Conservation (phyloP, 1,140 invertebrate species). For the Andrena cerasifolii region DNA sequence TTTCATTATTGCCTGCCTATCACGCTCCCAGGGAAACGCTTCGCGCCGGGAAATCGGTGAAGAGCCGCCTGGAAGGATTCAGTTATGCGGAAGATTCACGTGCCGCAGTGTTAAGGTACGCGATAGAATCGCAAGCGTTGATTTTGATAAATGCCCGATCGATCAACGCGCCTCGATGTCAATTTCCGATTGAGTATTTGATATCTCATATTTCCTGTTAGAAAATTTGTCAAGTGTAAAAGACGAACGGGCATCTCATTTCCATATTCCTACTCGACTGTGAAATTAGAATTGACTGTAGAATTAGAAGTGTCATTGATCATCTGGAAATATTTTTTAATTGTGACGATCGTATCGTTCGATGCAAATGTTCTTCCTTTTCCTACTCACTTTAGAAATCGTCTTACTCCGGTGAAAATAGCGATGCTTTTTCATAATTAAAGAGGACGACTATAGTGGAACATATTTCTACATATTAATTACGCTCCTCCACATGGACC, state of each 20-base stretch:
- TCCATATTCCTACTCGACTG: not conserved
- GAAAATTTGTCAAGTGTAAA: not conserved
- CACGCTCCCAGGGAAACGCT: not conserved
- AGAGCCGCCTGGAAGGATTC: not conserved
- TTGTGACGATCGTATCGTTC: not conserved
- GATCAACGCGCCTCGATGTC: not conserved
- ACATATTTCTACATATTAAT: too few species aligned
- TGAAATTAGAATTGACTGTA: not conserved
- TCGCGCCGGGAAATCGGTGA: not conserved
- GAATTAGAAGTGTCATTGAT: not conserved
- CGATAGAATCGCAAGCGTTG: not conserved
- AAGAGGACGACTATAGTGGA: too few species aligned
- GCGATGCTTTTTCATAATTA: too few species aligned
- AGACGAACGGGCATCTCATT: not conserved
- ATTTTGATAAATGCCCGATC: slow-evolving; percentile 2
- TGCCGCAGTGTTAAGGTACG: not conserved
- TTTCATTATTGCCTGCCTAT: slow-evolving; percentile 13
- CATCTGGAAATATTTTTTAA: not conserved
- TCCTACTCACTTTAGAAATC: not conserved
- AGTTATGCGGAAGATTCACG: not conserved
- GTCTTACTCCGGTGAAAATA: too few species aligned
- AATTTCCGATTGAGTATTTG: slow-evolving; percentile 1
- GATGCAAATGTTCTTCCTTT: not conserved
- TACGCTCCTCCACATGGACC: too few species aligned
- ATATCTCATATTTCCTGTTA: slow-evolving; percentile 1